Base-by-base conservation (phyloP, 2,113 vertebrate genomes). In the Nerophis lumbriciformis region DNA sequence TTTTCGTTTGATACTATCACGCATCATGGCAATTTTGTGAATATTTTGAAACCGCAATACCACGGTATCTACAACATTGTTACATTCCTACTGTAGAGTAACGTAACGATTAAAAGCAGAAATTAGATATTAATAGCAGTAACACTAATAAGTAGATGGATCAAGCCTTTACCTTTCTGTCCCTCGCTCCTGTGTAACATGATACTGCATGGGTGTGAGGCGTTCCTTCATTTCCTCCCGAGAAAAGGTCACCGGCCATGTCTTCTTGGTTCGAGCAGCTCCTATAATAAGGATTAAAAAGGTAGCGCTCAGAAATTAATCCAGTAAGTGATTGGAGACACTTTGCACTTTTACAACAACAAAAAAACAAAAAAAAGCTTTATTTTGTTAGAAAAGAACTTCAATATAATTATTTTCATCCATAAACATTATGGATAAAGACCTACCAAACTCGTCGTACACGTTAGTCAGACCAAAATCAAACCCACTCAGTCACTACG, bases 161-260 rank as follows among this genome's bases (percentile, higher is more conserved):
- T 28, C 4, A 28, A 28, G 28, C 1, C 5, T 1, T 35, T 14
- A 8, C 97, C 95, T 95, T 88, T 99, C 97, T 0, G 97, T 99
- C 55, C 95, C 97, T 82, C 92, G 94, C 83, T 99, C 94, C 90
- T 99, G 97, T 83, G 97, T 99, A 59, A 99, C 93, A 73, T 94
- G 94, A 90, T 92, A 99, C 79, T 99, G 95, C 82, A 90, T 82
- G 10, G 95, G 94, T 6, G 94, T 94, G 68, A 99, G 90, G 12
- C 94, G 92, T 77, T 95, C 93, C 87, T 77, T 95, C 89, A 99
- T 88, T 68, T 98, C 95, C 85, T 98, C 90, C 83, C 91, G 88
- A 68, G 94, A 78, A 87, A 98, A 99, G 71, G 83, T 90, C 86
- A 93, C 88, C 53, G 95, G 94, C 92, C 90, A 97, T 66, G 87